Evolutionary conservation across 1,140 invertebrate species (phyloP).

Genomic region (Drosophila ambigua): DNA sequence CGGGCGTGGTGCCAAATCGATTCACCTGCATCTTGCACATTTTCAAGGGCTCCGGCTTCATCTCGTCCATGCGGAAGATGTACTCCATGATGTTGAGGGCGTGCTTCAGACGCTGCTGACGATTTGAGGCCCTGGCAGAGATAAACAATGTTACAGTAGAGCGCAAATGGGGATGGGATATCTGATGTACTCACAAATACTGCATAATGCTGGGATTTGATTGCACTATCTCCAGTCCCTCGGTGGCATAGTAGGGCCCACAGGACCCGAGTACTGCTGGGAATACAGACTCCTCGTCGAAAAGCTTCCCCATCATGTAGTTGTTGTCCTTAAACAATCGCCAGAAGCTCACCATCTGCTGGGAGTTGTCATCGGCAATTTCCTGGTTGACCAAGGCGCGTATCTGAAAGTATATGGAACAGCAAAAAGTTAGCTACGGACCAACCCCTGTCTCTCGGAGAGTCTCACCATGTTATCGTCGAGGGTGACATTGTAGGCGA

Average conservation of each 20-base stretch:
- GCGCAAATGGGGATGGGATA: neutral
- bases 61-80: constrained; percentile 73
- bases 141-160: neutral
- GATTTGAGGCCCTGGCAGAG: constrained; percentile 58
- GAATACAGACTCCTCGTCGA: constrained; percentile 77
- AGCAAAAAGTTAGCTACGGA: neutral
- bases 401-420: constrained; percentile 41
- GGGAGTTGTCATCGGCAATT: constrained; percentile 72
- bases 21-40: constrained; percentile 81
- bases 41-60: constrained; percentile 78
- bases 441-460: neutral
- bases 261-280: constrained; percentile 75
- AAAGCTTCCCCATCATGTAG: constrained; percentile 82
- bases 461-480: constrained; percentile 77
- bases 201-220: constrained; percentile 70
- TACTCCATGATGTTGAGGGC: constrained; percentile 77
- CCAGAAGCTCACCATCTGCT: constrained; percentile 81
- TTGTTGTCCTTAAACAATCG: constrained; percentile 78
- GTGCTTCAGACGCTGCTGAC: constrained; percentile 73
- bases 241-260: constrained; percentile 76
- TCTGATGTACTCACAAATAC: constrained; percentile 62
- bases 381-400: constrained; percentile 73
- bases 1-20: constrained; percentile 69
- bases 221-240: constrained; percentile 67
- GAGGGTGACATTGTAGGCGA: constrained; percentile 79